Percentiles rank a stretch among this genome's conserved stretches.
Evolutionary conservation across 2,888 invertebrate species (phyloP).

Genomic region (Spodoptera littoralis): DNA sequence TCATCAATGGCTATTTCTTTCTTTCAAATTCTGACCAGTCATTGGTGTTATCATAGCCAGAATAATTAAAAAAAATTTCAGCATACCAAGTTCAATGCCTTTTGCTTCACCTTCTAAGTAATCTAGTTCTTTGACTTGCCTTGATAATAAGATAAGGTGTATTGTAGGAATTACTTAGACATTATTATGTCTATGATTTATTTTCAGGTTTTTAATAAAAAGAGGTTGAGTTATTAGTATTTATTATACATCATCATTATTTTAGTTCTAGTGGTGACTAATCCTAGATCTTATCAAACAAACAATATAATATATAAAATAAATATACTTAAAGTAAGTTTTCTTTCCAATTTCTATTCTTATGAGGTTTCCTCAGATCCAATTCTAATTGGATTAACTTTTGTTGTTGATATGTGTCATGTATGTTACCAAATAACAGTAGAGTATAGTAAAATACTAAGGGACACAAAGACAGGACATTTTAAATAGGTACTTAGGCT

Average conservation of each 20-base stretch:
- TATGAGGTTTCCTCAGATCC: slow-evolving; percentile 43
- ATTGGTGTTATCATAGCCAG: no score
- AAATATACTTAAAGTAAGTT: background rate
- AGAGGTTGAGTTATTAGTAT: background rate
- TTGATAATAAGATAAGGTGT: slow-evolving; percentile 44
- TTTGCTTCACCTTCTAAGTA: slow-evolving; percentile 19
- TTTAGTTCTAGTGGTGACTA: slow-evolving; percentile 14
- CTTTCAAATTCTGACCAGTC: no score
- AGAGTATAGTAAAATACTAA: slow-evolving; percentile 7
- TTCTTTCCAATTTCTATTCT: slow-evolving; percentile 9
- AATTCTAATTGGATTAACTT: slow-evolving; percentile 54
- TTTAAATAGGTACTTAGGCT: background rate
- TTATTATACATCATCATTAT: slow-evolving; percentile 18
- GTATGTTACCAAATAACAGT: slow-evolving; percentile 14
- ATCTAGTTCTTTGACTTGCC: slow-evolving; percentile 43
- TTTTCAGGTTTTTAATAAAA: slow-evolving; percentile 1
- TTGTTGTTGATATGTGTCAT: slow-evolving; percentile 39
- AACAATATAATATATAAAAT: no score
- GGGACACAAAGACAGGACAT: slow-evolving; percentile 10
- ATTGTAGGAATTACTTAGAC: slow-evolving; percentile 15
- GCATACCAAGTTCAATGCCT: slow-evolving; percentile 43
- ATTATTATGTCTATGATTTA: slow-evolving; percentile 37
- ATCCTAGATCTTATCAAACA: slow-evolving; percentile 10
- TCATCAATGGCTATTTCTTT: no score
- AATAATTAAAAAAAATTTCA: background rate